Evolutionary conservation across 2,113 vertebrate genomes (phyloP), one percentile per base, ranked within the genome.

Genomic region (Pithys albifrons): DNA sequence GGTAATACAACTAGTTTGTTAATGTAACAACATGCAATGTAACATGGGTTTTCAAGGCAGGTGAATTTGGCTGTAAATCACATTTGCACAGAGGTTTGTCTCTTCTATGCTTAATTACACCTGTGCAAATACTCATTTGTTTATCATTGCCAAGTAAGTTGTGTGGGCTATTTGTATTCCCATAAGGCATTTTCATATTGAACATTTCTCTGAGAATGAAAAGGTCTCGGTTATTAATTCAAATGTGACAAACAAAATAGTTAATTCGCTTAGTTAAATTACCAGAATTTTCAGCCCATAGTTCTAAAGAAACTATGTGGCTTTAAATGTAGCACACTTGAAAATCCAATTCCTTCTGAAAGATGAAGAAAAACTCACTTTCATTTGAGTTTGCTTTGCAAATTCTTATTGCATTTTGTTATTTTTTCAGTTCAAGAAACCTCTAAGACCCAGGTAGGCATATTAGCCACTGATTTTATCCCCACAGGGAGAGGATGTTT

Each of bases 61-160:
- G 76, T 96, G 80, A 97, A 97, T 97, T 96, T 97, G 91, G 97
- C 89, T 97, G 91, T 96, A 97, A 98, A 98, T 97, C 89, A 96
- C 70, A 95, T 96, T 93, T 94, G 49, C 6, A 59, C 72, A 95
- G 62, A 96, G 78, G 78, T 97, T 98, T 97, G 95, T 97, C 95
- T 98, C 97, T 97, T 98, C 95, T 91, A 91, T 92, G 94, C 96
- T 98, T 98, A 96, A 98, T 98, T 98, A 97, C 97, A 97, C 96
- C 94, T 97, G 94, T 96, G 86, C 84, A 98, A 97, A 97, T 97
- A 84, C 96, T 93, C 72, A 97, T 98, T 98, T 98, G 97, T 96
- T 97, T 98, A 93, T 89, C 80, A 81, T 94, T 98, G 85, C 45
- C 72, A 95, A 93, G 94, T 97, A 92, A 41, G 85, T 92, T 29